Evolutionary conservation across 2,113 vertebrate species (phyloP).

Genomic region (Hystrix brachyura): DNA sequence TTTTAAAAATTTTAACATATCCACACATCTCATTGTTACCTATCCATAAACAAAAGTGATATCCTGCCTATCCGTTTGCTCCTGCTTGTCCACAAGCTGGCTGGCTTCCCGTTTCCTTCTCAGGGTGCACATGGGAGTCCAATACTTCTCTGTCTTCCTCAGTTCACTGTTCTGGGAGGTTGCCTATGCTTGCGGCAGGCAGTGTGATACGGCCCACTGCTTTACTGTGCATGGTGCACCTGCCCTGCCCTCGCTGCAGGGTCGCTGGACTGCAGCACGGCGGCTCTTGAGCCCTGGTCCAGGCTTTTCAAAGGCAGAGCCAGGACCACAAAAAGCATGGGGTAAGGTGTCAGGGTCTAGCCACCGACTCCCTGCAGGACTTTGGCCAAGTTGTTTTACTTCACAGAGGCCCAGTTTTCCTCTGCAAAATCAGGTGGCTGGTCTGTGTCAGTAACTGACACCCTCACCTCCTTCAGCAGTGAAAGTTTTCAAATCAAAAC

Average conservation of each 20-base stretch:
- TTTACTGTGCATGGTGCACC: neutral
- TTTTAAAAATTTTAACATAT: constrained; percentile 62
- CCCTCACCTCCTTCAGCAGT: neutral
- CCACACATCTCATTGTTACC: constrained; percentile 48
- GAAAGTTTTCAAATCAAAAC: neutral
- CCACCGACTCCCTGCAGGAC: neutral
- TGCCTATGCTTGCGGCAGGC: neutral
- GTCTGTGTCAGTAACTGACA: too few relatives aligned
- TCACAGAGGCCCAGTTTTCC: neutral
- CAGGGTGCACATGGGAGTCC: neutral
- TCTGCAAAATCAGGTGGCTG: neutral
- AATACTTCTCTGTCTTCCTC: neutral
- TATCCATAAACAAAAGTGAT: constrained; percentile 76
- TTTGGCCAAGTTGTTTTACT: neutral
- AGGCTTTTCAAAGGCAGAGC: neutral
- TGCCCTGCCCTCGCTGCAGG: neutral
- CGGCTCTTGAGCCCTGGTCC: neutral
- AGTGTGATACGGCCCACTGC: accelerated
- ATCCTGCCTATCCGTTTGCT: constrained; percentile 35
- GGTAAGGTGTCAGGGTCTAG: neutral
- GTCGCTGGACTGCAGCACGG: accelerated
- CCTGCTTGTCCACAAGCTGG: neutral
- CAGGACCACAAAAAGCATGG: neutral
- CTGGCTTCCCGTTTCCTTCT: neutral
- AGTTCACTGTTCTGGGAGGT: neutral